Conservation (phyloP, 2,113 vertebrate genomes). For the Muscicapa adusta region DNA sequence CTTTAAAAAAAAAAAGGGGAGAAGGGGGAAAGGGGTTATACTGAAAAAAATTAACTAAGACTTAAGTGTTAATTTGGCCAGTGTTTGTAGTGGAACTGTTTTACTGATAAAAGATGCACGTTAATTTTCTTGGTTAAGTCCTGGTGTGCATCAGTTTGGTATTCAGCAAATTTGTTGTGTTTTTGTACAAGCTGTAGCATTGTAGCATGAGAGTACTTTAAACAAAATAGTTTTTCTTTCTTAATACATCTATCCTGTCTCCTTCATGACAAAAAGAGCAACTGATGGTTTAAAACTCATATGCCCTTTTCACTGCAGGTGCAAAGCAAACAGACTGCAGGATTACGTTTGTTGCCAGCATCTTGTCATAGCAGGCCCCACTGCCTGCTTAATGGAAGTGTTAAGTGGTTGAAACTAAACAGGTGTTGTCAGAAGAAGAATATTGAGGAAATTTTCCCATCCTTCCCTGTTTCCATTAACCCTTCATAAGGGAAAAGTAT, state of each 20-base stretch:
- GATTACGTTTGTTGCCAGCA: not conserved
- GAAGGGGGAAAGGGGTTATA: not conserved
- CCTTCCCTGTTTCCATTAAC: not conserved
- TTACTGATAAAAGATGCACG: not conserved
- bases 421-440: not conserved
- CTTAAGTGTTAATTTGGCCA: not conserved
- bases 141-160: not conserved
- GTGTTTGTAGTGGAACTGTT: not conserved
- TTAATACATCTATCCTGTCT: not conserved
- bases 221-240: not conserved
- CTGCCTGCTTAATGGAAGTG: not conserved
- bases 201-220: not conserved
- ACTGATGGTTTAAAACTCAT: not conserved
- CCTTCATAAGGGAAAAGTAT: not conserved
- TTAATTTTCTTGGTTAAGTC: not conserved
- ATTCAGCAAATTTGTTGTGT: not conserved
- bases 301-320: not conserved
- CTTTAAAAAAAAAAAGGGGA: accelerated
- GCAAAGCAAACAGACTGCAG: not conserved
- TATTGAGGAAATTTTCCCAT: not conserved
- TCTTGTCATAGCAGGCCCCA: not conserved
- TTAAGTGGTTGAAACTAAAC: not conserved
- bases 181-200: not conserved
- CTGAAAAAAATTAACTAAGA: not conserved
- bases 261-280: not conserved